A percentile compares a stretch with the other conserved stretches of the same genome.
phyloP scores from a whole-genome alignment of 2,888 invertebrate genomes.

The Hypsopygia costalis region DNA sequence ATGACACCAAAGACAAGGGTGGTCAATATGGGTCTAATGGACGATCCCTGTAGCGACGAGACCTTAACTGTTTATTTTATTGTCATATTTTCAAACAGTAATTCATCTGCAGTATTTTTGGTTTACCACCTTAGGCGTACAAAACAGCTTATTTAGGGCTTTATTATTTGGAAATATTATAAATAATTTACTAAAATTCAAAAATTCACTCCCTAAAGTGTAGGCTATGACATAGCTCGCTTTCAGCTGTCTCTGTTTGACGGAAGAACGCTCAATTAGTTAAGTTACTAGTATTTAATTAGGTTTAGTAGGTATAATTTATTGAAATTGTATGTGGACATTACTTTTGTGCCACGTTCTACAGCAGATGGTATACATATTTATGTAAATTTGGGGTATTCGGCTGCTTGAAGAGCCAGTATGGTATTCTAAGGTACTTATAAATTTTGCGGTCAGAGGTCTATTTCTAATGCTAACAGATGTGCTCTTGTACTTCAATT shows the following conservation, averaged over 20 bases:
- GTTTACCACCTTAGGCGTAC: too few relatives aligned
- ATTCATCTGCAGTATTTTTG: too few relatives aligned
- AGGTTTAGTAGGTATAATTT: constrained; percentile 39
- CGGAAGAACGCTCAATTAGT: constrained; percentile 48
- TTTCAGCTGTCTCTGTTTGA: constrained; percentile 15
- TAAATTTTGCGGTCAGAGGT: not conserved
- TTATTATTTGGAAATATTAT: too few relatives aligned
- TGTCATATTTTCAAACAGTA: too few relatives aligned
- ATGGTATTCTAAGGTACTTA: too few relatives aligned
- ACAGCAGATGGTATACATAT: not conserved
- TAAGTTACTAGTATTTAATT: constrained; percentile 32
- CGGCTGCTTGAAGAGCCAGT: not conserved
- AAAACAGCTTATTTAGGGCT: too few relatives aligned
- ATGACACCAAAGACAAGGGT: constrained; percentile 6
- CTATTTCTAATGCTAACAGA: too few relatives aligned
- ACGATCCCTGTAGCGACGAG: not conserved
- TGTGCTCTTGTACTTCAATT: too few relatives aligned
- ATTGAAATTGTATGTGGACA: constrained; percentile 21
- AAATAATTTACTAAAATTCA: too few relatives aligned
- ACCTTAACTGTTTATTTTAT: too few relatives aligned
- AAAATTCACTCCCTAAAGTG: not conserved
- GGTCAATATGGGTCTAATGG: constrained; percentile 1
- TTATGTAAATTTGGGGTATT: not conserved
- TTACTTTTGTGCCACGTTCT: not conserved
- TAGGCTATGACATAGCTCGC: not conserved